Evolutionary conservation across 2,797 vertebrate genomes (phyloP).

Genomic region (Petrocephalus sullivani): DNA sequence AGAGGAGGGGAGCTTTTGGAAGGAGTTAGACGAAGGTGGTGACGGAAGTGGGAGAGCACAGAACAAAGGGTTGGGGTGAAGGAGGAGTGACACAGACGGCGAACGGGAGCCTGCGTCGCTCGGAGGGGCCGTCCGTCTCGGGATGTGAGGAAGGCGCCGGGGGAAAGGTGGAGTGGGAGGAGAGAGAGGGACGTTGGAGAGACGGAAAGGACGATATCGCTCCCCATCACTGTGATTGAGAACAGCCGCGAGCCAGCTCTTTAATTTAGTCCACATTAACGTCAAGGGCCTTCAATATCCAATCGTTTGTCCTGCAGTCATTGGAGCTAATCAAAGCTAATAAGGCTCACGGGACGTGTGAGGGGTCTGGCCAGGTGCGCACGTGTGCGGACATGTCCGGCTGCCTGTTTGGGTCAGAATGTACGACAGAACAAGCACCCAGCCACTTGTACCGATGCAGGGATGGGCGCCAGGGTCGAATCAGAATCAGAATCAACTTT

Average conservation of each 20-base stretch:
- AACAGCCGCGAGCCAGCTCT: constrained; percentile 35
- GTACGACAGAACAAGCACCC: not conserved
- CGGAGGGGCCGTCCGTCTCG: not conserved
- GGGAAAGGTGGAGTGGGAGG: not conserved
- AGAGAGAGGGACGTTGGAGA: not conserved
- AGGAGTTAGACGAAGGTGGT: not conserved
- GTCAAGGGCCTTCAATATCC: constrained; percentile 31
- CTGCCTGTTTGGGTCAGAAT: not conserved
- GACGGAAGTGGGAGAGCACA: not conserved
- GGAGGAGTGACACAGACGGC: constrained; percentile 11
- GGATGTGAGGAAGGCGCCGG: not conserved
- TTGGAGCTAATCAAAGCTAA: constrained; percentile 45
- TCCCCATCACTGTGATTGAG: constrained; percentile 26
- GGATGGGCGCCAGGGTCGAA: not conserved
- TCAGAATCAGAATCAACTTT: not conserved
- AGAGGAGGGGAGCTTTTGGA: not conserved
- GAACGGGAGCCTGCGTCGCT: not conserved
- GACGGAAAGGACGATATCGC: not conserved
- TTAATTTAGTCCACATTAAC: constrained; percentile 48
- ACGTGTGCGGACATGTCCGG: not conserved
- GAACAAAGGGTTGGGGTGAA: not conserved
- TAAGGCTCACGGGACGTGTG: constrained; percentile 31
- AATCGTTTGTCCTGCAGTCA: constrained; percentile 39
- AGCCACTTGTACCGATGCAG: not conserved
- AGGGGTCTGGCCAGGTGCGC: constrained; percentile 8